Evolutionary conservation across 2,797 vertebrate species (phyloP).

Genomic region (Gambusia yucatana): DNA sequence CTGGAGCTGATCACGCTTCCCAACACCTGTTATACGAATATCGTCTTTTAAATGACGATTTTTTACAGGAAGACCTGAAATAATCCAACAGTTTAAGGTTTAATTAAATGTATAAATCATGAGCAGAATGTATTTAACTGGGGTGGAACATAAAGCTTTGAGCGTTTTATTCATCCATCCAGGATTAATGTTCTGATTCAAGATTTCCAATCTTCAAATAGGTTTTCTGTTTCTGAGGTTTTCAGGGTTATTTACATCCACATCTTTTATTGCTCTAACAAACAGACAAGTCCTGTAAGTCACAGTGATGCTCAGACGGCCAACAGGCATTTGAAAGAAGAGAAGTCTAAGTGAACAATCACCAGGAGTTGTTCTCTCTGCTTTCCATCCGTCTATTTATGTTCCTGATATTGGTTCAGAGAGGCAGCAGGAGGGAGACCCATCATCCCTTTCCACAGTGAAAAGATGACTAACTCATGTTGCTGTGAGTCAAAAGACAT

Average conservation of each 20-base stretch:
- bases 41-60: neutral
- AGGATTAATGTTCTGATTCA: neutral
- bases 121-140: neutral
- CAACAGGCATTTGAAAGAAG: neutral
- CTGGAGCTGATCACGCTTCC: conserved; percentile 16
- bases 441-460: neutral
- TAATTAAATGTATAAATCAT: neutral
- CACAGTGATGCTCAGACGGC: neutral
- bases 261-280: neutral
- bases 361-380: neutral
- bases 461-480: neutral
- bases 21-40: conserved; percentile 15
- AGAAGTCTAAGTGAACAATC: neutral
- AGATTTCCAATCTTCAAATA: neutral
- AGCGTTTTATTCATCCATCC: neutral
- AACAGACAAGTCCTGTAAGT: neutral
- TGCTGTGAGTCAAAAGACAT: neutral
- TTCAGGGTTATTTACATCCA: neutral
- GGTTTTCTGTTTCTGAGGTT: neutral
- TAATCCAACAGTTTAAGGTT: neutral
- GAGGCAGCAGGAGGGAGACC: neutral
- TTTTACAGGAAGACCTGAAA: neutral
- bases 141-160: neutral
- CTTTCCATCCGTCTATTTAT: neutral
- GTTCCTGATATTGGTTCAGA: neutral